Conservation (phyloP, 1,140 invertebrate genomes). For the Bombus confusus region DNA sequence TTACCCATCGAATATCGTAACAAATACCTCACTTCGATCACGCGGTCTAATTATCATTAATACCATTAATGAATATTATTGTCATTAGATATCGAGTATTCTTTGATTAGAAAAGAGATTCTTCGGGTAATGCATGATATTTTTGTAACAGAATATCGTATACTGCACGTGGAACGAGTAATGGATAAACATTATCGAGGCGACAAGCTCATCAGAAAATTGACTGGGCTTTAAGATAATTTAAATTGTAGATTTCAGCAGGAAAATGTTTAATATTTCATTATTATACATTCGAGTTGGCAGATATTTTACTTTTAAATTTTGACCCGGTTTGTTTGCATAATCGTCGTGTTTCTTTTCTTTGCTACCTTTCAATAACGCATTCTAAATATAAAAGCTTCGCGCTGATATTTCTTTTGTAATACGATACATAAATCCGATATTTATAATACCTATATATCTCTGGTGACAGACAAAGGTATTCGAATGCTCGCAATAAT, state of each 20-base stretch:
- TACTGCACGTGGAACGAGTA: neutral
- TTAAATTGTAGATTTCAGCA: neutral
- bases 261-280: neutral
- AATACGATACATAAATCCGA: neutral
- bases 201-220: neutral
- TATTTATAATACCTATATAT: neutral
- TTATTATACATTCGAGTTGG: no score
- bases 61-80: neutral
- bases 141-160: neutral
- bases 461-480: no score
- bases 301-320: slow-evolving; percentile 9
- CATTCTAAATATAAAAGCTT: neutral
- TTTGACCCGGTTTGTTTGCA: slow-evolving; percentile 3
- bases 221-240: neutral
- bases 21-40: no score
- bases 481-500: no score
- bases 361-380: neutral
- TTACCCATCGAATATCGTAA: no score
- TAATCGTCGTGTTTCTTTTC: neutral
- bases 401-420: neutral
- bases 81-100: neutral
- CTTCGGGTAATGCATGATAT: no score
- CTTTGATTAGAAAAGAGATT: no score
- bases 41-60: neutral
- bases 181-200: neutral